Evolutionary conservation across 2,113 vertebrate species (phyloP).

Genomic region (Myrmecobius fasciatus): DNA sequence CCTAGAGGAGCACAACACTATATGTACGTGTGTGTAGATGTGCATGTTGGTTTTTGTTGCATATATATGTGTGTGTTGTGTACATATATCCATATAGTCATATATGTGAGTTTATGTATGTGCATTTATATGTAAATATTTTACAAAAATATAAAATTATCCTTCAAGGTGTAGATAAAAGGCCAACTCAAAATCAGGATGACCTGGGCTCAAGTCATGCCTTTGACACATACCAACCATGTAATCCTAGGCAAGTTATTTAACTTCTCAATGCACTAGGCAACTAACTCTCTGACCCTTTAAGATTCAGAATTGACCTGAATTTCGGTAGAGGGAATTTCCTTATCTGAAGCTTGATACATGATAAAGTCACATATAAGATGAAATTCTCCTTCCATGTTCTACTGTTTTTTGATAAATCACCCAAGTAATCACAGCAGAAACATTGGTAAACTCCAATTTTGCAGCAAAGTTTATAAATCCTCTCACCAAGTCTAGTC

Average conservation of each 20-base stretch:
- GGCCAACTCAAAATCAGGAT: neutral
- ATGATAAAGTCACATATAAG: neutral
- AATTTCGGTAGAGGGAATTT: neutral
- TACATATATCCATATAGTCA: neutral
- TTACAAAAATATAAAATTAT: neutral
- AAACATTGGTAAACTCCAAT: neutral
- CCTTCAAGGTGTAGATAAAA: neutral
- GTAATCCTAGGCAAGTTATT: neutral
- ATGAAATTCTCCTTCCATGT: neutral
- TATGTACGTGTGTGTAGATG: neutral
- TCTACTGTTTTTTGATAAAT: conserved; percentile 19
- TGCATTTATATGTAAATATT: neutral
- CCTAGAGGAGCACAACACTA: neutral
- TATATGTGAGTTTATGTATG: neutral
- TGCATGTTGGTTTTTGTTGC: neutral
- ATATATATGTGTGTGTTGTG: neutral
- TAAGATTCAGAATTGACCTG: neutral
- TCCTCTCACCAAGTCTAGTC: neutral
- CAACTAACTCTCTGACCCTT: neutral
- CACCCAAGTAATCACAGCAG: conserved; percentile 30
- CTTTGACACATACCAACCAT: neutral
- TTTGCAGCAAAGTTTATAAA: neutral
- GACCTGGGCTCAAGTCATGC: neutral
- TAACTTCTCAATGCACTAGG: neutral
- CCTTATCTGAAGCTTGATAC: neutral